phyloP scores from a whole-genome alignment of 1,140 invertebrate species.

The Trialeurodes vaporariorum region DNA sequence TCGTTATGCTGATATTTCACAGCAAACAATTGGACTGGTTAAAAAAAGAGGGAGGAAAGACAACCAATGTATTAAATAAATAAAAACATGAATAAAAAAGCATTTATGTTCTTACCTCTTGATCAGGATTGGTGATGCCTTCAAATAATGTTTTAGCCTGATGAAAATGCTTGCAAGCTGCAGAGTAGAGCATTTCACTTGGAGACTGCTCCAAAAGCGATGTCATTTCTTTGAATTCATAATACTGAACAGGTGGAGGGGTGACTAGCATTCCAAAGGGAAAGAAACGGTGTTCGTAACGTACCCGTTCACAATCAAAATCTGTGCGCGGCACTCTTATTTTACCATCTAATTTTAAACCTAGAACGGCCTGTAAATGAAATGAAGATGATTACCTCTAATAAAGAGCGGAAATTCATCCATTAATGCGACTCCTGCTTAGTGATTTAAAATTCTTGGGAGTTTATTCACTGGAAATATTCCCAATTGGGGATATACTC shows the following conservation, averaged over 20 bases:
- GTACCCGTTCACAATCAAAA: constrained; percentile 86
- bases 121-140: constrained; percentile 56
- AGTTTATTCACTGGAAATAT: no score
- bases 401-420: no score
- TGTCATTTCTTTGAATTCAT: constrained; percentile 65
- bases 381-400: no score
- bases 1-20: no score
- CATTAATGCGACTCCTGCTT: no score
- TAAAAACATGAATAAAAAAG: no score
- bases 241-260: constrained; percentile 79
- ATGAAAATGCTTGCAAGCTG: constrained; percentile 82
- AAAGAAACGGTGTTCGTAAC: constrained; percentile 87
- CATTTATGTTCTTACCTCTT: no score
- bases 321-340: constrained; percentile 58
- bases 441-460: no score
- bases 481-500: no score
- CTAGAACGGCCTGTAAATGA: constrained; percentile 51
- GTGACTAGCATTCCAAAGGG: constrained; percentile 77
- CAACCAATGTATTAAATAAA: no score
- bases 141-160: constrained; percentile 77
- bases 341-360: constrained; percentile 55
- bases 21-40: no score
- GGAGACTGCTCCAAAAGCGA: constrained; percentile 34
- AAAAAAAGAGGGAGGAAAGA: no score
- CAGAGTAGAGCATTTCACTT: constrained; percentile 53